Base-by-base conservation (phyloP, 2,797 vertebrate genomes). In the Dipus sagitta region DNA sequence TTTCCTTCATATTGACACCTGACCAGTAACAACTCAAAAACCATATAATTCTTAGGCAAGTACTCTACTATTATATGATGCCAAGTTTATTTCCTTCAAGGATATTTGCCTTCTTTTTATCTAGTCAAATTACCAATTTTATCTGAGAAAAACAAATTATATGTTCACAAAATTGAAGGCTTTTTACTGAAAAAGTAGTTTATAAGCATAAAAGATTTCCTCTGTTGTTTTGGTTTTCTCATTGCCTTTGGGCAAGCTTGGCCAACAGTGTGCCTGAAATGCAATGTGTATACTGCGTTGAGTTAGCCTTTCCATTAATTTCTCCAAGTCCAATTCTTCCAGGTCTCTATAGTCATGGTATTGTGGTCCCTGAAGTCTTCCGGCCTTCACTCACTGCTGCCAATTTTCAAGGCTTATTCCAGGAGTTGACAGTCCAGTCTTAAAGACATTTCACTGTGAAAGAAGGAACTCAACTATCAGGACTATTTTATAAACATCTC, bases 41-140 rank as follows among this genome's bases (percentile, higher is more conserved):
- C 65, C 60, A 34, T 13, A 1, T 72, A 67, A 91, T 94, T 94
- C 78, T 86, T 86, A 58, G 86, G 64, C 47, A 34, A 93, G 74
- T 88, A 54, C 26, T 96, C 84, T 83, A 54, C 79, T 95, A 70
- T 65, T 93, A 79, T 42, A 72, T 80, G 54, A 93, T 75, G 30
- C 52, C 62, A 92, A 91, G 26, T 96, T 89, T 54, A 72, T 90
- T 88, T 94, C 72, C 92, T 82, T 91, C 68, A 65, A 80, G 83
- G 32, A 89, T 89, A 90, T 81, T 23, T 90, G 34, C 84, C 58
- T 77, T 30, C 65, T 93, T 85, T 89, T 85, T 91, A 64, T 85
- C 86, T 97, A 92, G 65, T 80, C 28, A 87, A 90, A 23, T 90
- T 94, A 60, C 92, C 76, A 74, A 30, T 96, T 96, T 92, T 90